phyloP scores from a whole-genome alignment of 2,113 vertebrate species.

The Microtus richardsoni region DNA sequence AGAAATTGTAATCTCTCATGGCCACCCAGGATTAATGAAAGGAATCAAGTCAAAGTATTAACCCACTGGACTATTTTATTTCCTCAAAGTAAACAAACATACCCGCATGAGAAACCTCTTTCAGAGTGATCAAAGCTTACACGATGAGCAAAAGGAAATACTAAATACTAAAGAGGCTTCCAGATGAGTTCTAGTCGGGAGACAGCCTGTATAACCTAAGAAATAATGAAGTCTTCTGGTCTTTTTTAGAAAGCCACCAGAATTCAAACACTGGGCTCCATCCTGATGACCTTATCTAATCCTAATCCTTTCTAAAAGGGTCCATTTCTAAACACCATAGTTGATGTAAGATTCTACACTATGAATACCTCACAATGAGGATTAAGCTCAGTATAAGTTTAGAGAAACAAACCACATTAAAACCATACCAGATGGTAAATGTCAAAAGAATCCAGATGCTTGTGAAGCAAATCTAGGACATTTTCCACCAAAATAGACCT shows the following conservation, averaged over 20 bases:
- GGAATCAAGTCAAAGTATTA: not conserved
- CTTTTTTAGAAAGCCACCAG: not conserved
- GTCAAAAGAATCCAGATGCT: not conserved
- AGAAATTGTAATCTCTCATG: not conserved
- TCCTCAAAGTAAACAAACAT: not conserved
- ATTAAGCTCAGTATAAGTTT: not conserved
- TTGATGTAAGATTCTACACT: not conserved
- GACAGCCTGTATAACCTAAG: not conserved
- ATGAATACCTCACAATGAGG: not conserved
- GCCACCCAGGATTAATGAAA: accelerated
- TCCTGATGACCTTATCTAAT: not conserved
- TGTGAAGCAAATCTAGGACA: not conserved
- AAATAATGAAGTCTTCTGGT: not conserved
- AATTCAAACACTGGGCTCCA: not conserved
- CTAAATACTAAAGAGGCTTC: not conserved
- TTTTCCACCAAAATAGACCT: not conserved
- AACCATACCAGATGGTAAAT: not conserved
- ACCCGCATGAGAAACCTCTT: no score
- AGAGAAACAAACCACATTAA: not conserved
- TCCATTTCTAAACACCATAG: not conserved
- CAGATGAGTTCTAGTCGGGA: not conserved
- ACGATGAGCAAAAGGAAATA: not conserved
- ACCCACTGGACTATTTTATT: accelerated
- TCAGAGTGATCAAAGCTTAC: no score
- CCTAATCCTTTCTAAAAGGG: not conserved